A percentile compares a stretch with the other conserved stretches of the same genome.
phyloP scores from a whole-genome alignment of 2,888 invertebrate species.

The Nephrocerus scutellatus region DNA sequence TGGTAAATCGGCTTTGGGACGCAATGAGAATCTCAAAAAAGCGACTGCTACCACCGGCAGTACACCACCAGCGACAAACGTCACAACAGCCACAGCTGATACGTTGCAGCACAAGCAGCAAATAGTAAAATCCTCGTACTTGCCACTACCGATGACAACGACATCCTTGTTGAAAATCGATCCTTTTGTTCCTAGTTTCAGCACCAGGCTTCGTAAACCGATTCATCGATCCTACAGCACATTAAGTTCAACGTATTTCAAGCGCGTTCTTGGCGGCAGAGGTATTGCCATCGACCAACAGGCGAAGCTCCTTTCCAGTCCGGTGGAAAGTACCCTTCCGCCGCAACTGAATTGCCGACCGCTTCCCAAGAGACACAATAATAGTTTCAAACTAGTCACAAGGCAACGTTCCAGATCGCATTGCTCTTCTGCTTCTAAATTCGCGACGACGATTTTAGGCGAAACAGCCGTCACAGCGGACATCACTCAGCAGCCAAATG shows the following conservation, averaged over 20 bases:
- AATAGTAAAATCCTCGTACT: slow-evolving; percentile 20
- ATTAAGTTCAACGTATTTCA: slow-evolving; percentile 38
- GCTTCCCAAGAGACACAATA: neutral
- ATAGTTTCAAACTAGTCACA: slow-evolving; percentile 9
- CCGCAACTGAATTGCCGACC: neutral
- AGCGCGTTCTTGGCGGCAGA: slow-evolving; percentile 22
- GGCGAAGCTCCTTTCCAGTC: neutral
- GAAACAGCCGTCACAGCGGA: slow-evolving; percentile 22
- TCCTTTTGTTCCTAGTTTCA: slow-evolving; percentile 47
- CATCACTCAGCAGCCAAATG: slow-evolving; percentile 42
- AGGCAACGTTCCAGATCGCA: slow-evolving; percentile 40
- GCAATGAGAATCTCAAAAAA: slow-evolving; percentile 23
- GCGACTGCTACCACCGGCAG: slow-evolving; percentile 3
- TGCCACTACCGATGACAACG: slow-evolving; percentile 17
- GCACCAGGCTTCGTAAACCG: slow-evolving; percentile 38
- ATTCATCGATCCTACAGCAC: slow-evolving; percentile 47
- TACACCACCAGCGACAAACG: slow-evolving; percentile 13
- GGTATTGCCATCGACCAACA: neutral
- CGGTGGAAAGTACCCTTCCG: neutral
- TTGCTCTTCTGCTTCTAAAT: slow-evolving; percentile 31
- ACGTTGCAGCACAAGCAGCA: slow-evolving; percentile 11
- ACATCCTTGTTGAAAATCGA: slow-evolving; percentile 47
- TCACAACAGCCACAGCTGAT: slow-evolving; percentile 14
- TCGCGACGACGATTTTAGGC: slow-evolving; percentile 14
- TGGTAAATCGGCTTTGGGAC: slow-evolving; percentile 34